These are phyloP conservation scores for Falco columbarius DNA, from an alignment of 2,797 vertebrate species.

Conservation along the genomic window DNA sequence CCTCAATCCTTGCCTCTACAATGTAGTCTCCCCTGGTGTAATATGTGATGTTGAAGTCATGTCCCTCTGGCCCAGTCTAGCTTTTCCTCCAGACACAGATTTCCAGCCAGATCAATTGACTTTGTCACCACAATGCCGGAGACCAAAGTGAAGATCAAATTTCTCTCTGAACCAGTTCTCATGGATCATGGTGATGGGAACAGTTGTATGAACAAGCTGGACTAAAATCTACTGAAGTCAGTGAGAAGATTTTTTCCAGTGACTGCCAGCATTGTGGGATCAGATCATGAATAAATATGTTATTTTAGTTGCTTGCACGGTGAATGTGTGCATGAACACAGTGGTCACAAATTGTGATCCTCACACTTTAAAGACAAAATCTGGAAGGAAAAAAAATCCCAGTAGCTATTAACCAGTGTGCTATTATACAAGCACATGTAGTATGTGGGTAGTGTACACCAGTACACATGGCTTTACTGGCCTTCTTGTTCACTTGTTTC, in stretches of 20 bases:
- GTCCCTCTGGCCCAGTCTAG: not conserved
- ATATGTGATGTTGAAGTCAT: not conserved
- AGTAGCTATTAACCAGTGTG: not conserved
- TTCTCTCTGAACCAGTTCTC: not conserved
- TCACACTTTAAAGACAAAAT: not conserved
- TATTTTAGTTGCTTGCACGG: not conserved
- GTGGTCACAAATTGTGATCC: not conserved
- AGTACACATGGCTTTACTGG: not conserved
- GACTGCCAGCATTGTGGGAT: not conserved
- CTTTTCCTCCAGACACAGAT: not conserved
- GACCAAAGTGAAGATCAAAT: not conserved
- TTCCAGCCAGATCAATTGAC: not conserved
- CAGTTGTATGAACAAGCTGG: not conserved
- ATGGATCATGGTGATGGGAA: not conserved
- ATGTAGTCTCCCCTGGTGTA: not conserved
- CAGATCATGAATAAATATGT: not conserved
- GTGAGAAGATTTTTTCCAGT: not conserved
- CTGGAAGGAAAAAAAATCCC: not conserved
- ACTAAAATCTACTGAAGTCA: not conserved
- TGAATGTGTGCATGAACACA: not conserved
- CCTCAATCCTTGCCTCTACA: fast-evolving
- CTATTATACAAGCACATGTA: not conserved
- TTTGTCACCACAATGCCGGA: not conserved
- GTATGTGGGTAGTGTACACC: fast-evolving
- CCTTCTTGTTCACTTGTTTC: not conserved